Conservation (phyloP, 2,888 invertebrate genomes). For the Baronia brevicornis region DNA sequence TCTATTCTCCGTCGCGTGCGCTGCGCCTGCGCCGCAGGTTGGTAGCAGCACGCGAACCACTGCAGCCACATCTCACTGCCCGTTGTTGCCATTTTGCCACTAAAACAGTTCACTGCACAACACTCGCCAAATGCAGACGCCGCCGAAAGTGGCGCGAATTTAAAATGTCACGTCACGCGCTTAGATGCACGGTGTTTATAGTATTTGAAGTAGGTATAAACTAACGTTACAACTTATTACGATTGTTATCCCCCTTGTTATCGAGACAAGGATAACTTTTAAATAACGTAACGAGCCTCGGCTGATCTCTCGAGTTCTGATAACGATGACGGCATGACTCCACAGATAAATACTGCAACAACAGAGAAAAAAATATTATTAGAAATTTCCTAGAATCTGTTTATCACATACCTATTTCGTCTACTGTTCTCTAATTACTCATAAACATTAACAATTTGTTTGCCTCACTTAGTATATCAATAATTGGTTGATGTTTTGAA, state of each 20-base stretch:
- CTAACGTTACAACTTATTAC: neutral
- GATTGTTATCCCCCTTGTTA: conserved; percentile 4
- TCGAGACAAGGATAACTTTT: conserved; percentile 10
- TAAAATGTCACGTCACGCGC: neutral
- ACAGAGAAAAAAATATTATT: conserved; percentile 31
- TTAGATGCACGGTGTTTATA: too few species aligned
- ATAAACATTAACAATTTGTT: too few species aligned
- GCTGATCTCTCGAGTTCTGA: conserved; percentile 45
- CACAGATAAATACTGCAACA: conserved; percentile 55
- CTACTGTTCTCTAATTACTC: too few species aligned
- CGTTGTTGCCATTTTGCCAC: conserved; percentile 79
- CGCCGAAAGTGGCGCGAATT: conserved; percentile 11
- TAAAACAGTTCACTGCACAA: conserved; percentile 39
- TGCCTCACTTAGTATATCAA: too few species aligned
- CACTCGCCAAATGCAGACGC: conserved; percentile 18
- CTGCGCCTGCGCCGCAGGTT: conserved; percentile 84
- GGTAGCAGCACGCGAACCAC: conserved; percentile 94
- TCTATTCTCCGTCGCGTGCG: conserved; percentile 86
- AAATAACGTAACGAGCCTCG: conserved; percentile 13
- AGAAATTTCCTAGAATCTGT: conserved; percentile 22
- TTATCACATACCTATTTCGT: too few species aligned
- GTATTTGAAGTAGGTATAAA: too few species aligned
- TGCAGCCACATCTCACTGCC: conserved; percentile 92
- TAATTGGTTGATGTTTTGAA: neutral
- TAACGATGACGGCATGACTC: conserved; percentile 58